Evolutionary conservation across 2,888 invertebrate species (phyloP).

Genomic region (Nomada fucata): DNA sequence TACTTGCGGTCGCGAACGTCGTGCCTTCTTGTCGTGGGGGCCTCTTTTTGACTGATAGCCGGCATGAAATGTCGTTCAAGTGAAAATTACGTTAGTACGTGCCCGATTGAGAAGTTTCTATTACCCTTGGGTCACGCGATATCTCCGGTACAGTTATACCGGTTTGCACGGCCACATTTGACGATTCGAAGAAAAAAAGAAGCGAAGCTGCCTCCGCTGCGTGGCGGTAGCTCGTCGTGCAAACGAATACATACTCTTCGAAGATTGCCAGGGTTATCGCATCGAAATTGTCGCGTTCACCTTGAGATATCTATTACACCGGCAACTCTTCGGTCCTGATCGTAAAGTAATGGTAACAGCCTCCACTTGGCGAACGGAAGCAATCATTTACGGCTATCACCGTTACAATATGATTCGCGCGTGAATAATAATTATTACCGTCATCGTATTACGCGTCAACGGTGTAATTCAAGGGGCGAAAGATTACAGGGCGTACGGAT

Average conservation of each 20-base stretch:
- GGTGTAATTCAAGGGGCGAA: slow-evolving; percentile 13
- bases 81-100: slow-evolving; percentile 41
- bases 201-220: slow-evolving; percentile 32
- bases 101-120: slow-evolving; percentile 46
- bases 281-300: slow-evolving; percentile 58
- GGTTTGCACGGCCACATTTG: slow-evolving; percentile 45
- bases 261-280: slow-evolving; percentile 53
- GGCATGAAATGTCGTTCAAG: neutral
- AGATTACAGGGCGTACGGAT: neutral
- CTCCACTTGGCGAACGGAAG: slow-evolving; percentile 49
- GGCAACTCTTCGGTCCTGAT: neutral
- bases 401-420: slow-evolving; percentile 47
- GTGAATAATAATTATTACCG: slow-evolving; percentile 43
- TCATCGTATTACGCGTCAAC: neutral
- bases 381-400: slow-evolving; percentile 63
- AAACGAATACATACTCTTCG: slow-evolving; percentile 42
- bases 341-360: slow-evolving; percentile 37
- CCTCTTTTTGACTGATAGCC: neutral
- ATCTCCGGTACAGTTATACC: slow-evolving; percentile 64
- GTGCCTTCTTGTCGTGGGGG: neutral
- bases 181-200: slow-evolving; percentile 54
- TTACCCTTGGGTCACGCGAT: slow-evolving; percentile 61
- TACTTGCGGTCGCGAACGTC: neutral
- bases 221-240: slow-evolving; percentile 19
- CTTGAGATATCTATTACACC: slow-evolving; percentile 59